Percentiles rank a stretch among this genome's conserved stretches.
phyloP scores from a whole-genome alignment of 2,888 invertebrate genomes.

The Mongoloraphidia duomilia region DNA sequence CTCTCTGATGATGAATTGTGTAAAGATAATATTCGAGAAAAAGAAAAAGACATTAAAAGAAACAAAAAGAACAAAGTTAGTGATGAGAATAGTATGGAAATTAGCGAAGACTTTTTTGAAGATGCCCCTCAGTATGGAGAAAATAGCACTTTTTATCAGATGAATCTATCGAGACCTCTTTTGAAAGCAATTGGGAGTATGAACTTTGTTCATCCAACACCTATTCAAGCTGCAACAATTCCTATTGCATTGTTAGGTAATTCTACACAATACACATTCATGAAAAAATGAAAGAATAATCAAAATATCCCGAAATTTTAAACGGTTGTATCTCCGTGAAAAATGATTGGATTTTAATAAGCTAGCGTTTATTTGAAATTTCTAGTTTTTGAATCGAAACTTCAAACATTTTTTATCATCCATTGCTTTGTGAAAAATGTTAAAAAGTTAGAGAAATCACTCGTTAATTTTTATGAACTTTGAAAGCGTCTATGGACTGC shows the following conservation, averaged over 20 bases:
- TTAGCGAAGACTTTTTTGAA: slow-evolving; percentile 40
- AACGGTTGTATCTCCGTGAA: too few species aligned
- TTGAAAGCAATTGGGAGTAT: slow-evolving; percentile 79
- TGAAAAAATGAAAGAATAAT: too few species aligned
- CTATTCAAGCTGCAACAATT: slow-evolving; percentile 90
- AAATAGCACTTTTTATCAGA: slow-evolving; percentile 68
- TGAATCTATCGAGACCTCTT: slow-evolving; percentile 90
- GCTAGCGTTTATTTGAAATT: too few species aligned
- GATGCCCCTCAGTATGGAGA: slow-evolving; percentile 51
- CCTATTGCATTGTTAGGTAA: slow-evolving; percentile 73
- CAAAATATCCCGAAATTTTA: too few species aligned
- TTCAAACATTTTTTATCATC: too few species aligned
- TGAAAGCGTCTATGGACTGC: too few species aligned
- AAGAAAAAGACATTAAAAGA: slow-evolving; percentile 43
- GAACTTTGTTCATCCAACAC: slow-evolving; percentile 88
- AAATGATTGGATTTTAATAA: too few species aligned
- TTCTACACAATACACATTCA: too few species aligned
- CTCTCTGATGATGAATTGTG: slow-evolving; percentile 68
- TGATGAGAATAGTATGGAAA: slow-evolving; percentile 34
- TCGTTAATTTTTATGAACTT: too few species aligned
- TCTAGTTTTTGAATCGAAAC: too few species aligned
- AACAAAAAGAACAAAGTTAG: slow-evolving; percentile 26
- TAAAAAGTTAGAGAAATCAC: too few species aligned
- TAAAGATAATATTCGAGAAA: slow-evolving; percentile 52
- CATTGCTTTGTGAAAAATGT: too few species aligned